Base-by-base conservation (phyloP, 2,888 invertebrate species). In the Hemicrepidius hirtus region DNA sequence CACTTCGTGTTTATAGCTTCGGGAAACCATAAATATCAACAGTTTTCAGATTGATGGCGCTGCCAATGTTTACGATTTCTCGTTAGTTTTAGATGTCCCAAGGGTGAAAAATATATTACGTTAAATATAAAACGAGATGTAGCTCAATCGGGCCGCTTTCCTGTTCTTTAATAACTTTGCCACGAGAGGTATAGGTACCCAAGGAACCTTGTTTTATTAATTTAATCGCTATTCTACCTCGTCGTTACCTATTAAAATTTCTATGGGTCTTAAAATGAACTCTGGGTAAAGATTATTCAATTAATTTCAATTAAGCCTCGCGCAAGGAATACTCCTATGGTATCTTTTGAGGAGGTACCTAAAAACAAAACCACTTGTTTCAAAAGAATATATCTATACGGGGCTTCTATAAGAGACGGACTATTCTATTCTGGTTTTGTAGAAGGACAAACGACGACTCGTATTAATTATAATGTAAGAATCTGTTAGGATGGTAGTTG, bases 1-100 rank as follows among this genome's bases (percentile, higher is more conserved):
- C 68, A 64, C 46, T 68, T 68, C 66, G 68, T 73, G 73, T 73
- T 75, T 75, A 75, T 73, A 69, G 68, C 73, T 62, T 57, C 53
- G 68, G 65, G 65, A 70, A 73, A 66, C 65, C 66, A 75, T 75
- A 75, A 75, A 75, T 75, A 75, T 75, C 75, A 75, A 73, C 73
- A 75, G 73, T 75, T 75, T 69, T 55, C 46, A 63, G 69, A 69
- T 69, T 69, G 69, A 64, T 69, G 57, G 44, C n/a, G 44, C 57
- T 64, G 46, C 35, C 55, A 69, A 64, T 69, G 44, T 69, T 69
- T 57, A 69, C 64, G 69, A 69, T 49, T 53, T 68, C 40, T 60
- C 18, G 60, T 53, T 68, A 68, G 60, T 62, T 68, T 68, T 62
- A 50, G 60, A 68, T 49, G 57, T 46, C 41, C 32, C 55, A 18